Conservation (phyloP, 2,113 vertebrate species). For the Entomyzon cyanotis region DNA sequence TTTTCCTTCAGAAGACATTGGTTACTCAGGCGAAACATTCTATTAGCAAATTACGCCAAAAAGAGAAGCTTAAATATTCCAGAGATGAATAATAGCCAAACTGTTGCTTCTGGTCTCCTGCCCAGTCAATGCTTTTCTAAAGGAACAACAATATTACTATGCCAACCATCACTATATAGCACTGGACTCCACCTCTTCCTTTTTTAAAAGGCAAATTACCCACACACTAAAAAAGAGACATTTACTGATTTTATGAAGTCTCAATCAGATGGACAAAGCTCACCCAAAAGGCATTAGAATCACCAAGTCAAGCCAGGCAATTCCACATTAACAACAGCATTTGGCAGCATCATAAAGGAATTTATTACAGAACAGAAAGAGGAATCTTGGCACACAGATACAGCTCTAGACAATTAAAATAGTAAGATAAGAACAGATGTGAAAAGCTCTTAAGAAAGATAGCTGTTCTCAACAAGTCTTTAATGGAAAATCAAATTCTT, state of each 20-base stretch:
- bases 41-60: constrained; percentile 28
- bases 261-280: background rate
- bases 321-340: background rate
- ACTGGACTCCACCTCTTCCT: background rate
- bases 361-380: background rate
- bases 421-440: background rate
- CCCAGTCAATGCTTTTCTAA: constrained; percentile 4
- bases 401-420: background rate
- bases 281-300: background rate
- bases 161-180: background rate
- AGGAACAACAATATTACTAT: background rate
- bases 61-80: constrained; percentile 23
- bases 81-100: constrained; percentile 19
- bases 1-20: background rate
- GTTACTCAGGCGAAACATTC: background rate
- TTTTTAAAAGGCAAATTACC: background rate
- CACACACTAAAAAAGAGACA: background rate
- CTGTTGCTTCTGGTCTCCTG: constrained; percentile 17
- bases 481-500: background rate
- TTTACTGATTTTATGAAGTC: background rate
- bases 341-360: background rate
- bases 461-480: background rate
- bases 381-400: background rate
- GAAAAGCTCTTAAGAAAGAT: background rate
- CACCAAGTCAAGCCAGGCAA: background rate